Percentiles rank a stretch among this genome's conserved stretches.
Conservation (phyloP, 2,113 vertebrate genomes). For the Cyprinodon tularosa region DNA sequence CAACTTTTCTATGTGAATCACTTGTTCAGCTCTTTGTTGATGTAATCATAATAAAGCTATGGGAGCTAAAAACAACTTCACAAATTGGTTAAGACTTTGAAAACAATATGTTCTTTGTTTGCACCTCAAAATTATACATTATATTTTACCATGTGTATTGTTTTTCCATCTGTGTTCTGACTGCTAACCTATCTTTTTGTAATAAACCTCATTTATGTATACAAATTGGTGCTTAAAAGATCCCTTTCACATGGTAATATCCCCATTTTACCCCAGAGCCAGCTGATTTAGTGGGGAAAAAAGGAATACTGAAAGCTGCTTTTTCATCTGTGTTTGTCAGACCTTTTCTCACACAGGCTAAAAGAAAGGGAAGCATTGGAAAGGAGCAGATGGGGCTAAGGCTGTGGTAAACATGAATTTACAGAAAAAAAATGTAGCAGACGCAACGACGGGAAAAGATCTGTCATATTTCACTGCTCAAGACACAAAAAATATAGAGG, state of each 20-base stretch:
- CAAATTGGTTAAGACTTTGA: not conserved
- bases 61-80: not conserved
- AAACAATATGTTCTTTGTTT: not conserved
- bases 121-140: not conserved
- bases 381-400: conserved; percentile 63
- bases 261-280: conserved; percentile 46
- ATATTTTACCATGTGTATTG: not conserved
- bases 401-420: conserved; percentile 67
- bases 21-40: too few relatives aligned
- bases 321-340: conserved; percentile 62
- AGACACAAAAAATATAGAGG: conserved; percentile 34
- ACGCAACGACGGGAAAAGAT: conserved; percentile 54
- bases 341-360: conserved; percentile 50
- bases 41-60: too few relatives aligned
- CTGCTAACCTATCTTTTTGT: conserved; percentile 20
- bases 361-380: conserved; percentile 30
- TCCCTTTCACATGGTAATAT: conserved; percentile 48
- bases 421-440: conserved; percentile 66
- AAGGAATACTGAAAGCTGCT: conserved; percentile 38
- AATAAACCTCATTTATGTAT: conserved; percentile 13
- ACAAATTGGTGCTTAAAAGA: conserved; percentile 43
- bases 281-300: conserved; percentile 49
- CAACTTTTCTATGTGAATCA: too few relatives aligned
- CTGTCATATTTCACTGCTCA: conserved; percentile 67
- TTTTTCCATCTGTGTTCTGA: conserved; percentile 9